Base-by-base conservation (phyloP, 2,888 invertebrate genomes). In the Nomada goodeniana region DNA sequence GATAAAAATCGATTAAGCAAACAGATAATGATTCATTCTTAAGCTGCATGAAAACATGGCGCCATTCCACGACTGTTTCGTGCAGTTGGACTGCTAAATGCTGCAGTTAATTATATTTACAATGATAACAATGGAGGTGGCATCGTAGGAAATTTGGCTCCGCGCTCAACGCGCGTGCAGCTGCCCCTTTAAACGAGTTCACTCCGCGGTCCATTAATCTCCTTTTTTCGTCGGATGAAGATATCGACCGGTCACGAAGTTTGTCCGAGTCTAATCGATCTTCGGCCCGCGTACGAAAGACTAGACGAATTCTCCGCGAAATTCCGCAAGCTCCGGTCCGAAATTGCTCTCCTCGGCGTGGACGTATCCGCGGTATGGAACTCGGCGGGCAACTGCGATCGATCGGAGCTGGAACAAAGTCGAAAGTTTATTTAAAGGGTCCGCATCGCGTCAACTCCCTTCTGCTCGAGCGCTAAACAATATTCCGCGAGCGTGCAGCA, bases 191-290 rank as follows among this genome's bases (percentile, higher is more conserved):
- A 60, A 74, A 15, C 68, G 75, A 77, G 80, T 88, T 84, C 59
- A 55, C 74, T 67, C 71, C 68, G 71, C 55, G 76, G 69, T 68
- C 76, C 81, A 89, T 89, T 86, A 88, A 89, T 89, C 89, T 87
- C 73, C 42, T 77, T 85, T 84, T 86, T 78, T 83, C 80, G 76
- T 75, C 82, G 47, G 73, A 76, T 63, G 80, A 85, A 84, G 78
- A 78, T 67, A 83, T 85, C 69, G 87, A 75, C 64, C 68, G 57
- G 53, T 53, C 63, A 55, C 63, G 18, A 85, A 88, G 88, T 88
- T 87, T 63, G 52, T 53, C 71, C 73, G 64, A 76, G 77, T 69
- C 72, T 47, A 76, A 83, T 85, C 80, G 82, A 64, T 73, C 53
- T 29, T 55, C 55, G 42, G 63, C 57, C 55, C 63, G 63, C 59